These are phyloP conservation scores for Enteromius argenteus DNA, from an alignment of 2,797 vertebrate genomes.

Conservation along the genomic window DNA sequence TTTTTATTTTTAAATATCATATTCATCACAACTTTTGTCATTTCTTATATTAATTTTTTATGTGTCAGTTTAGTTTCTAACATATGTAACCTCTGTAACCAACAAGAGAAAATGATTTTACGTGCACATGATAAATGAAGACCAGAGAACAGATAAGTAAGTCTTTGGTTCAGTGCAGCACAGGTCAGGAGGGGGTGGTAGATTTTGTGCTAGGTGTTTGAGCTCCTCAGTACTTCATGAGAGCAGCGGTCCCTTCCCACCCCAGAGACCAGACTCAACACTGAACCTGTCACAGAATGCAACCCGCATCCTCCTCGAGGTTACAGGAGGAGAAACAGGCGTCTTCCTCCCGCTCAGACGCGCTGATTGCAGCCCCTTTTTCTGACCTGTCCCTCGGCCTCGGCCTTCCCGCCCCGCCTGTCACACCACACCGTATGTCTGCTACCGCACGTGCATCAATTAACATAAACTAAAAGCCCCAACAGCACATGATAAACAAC, in stretches of 20 bases:
- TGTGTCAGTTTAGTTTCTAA: background rate
- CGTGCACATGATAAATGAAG: background rate
- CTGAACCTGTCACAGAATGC: slow-evolving; percentile 76
- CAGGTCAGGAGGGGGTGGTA: slow-evolving; percentile 69
- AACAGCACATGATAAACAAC: slow-evolving; percentile 49
- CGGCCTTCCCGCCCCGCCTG: slow-evolving; percentile 61
- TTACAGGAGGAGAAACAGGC: slow-evolving; percentile 68
- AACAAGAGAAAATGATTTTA: background rate
- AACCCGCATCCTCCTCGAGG: slow-evolving; percentile 71
- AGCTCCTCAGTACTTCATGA: slow-evolving; percentile 62
- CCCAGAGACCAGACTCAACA: slow-evolving; percentile 72
- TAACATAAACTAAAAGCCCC: slow-evolving; percentile 65
- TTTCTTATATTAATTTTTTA: background rate
- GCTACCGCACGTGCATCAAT: slow-evolving; percentile 63
- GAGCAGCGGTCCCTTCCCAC: slow-evolving; percentile 63
- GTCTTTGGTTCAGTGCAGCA: slow-evolving; percentile 16
- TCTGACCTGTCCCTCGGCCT: slow-evolving; percentile 62
- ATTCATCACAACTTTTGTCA: background rate
- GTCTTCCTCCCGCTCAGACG: slow-evolving; percentile 69
- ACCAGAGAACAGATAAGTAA: slow-evolving; percentile 14
- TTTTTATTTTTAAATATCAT: background rate
- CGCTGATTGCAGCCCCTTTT: slow-evolving; percentile 55
- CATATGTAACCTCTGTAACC: background rate
- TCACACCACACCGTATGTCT: slow-evolving; percentile 64
- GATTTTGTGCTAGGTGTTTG: slow-evolving; percentile 71